Base-by-base conservation (phyloP, 1,140 invertebrate genomes). In the Calephelis virginiensis region DNA sequence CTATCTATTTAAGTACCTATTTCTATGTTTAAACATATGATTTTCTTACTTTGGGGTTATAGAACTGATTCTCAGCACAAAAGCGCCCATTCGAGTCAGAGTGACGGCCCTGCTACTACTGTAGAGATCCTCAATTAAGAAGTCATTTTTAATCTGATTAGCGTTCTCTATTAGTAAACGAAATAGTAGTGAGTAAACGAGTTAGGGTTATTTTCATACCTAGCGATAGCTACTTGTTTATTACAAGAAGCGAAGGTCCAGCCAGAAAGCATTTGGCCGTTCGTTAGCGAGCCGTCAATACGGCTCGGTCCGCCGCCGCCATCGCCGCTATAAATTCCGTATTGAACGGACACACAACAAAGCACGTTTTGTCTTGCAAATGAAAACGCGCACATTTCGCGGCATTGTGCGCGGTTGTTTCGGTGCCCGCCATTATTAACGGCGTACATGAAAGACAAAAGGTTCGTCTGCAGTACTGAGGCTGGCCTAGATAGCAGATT, bases 381-480 rank as follows among this genome's bases (percentile, higher is more conserved):
- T 90, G 88, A 90, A 90, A 90, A 90, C 86, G 88, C 88, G 88
- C 88, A 89, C 85, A 90, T 90, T 89, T 91, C 86, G 86, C 86
- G 86, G 88, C 80, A 91, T 91, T 91, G 88, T 91, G 85, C 86
- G 83, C 88, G 83, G 88, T 86, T 88, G 88, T 91, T 91, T 91
- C 88, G 88, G 88, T 81, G 88, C 83, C 85, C 88, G 86, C 83
- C 86, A 91, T 91, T 91, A 91, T 91, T 91, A 91, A 91, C 86
- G 85, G 88, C 86, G 86, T 89, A 89, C 86, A 91, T 91, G 88
- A 91, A 91, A 91, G 88, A 91, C 88, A 91, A 91, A 91, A 91
- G 89, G 89, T 89, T 91, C 86, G 86, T 89, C 89, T 91, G 85
- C 88, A 88, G 88, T 85, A 86, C 89, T 88, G 88, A 89, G 83